phyloP scores from a whole-genome alignment of 2,113 vertebrate genomes.

The Pavo muticus region DNA sequence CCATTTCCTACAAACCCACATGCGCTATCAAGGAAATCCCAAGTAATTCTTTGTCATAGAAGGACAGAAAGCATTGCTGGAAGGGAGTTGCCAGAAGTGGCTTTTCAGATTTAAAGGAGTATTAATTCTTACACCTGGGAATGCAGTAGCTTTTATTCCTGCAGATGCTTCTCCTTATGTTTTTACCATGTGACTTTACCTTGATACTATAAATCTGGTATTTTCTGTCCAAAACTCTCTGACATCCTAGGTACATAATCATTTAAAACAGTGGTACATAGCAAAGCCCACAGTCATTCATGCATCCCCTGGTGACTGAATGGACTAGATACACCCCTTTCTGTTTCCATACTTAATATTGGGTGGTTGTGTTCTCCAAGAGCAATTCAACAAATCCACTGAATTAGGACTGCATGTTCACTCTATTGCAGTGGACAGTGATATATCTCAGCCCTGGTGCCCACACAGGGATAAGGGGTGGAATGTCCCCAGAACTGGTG shows the following conservation, averaged over 20 bases:
- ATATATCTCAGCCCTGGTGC: not conserved
- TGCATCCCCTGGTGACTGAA: not conserved
- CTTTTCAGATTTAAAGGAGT: not conserved
- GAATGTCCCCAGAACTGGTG: not conserved
- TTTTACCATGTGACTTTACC: not conserved
- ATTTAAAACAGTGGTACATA: not conserved
- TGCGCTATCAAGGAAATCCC: not conserved
- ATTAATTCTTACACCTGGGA: not conserved
- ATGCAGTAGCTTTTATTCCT: not conserved
- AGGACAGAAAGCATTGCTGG: not conserved
- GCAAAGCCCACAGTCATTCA: not conserved
- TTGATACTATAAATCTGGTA: not conserved
- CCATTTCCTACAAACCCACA: not conserved
- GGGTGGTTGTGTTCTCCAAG: not conserved
- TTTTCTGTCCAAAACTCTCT: not conserved
- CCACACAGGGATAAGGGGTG: accelerated
- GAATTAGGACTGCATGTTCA: not conserved
- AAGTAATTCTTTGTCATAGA: not conserved
- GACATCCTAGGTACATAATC: not conserved
- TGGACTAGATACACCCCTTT: not conserved
- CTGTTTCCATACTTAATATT: not conserved
- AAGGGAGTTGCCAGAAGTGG: not conserved
- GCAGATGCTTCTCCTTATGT: not conserved
- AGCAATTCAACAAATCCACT: not conserved
- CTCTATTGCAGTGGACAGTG: not conserved